Evolutionary conservation across 2,113 vertebrate species (phyloP).

Genomic region (Etia nguti): DNA sequence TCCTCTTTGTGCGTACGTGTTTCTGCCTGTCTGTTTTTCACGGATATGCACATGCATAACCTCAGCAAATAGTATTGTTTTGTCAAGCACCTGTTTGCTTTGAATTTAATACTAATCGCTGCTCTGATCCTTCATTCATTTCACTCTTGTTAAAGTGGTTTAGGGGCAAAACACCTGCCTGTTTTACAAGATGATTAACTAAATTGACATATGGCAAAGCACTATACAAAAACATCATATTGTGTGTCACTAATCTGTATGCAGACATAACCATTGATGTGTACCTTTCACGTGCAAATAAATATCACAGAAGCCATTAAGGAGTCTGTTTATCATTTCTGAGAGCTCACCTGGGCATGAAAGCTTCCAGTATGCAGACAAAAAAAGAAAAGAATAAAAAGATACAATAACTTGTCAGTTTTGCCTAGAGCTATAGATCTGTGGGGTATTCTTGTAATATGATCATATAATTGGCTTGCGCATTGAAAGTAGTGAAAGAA

Average conservation of each 20-base stretch:
- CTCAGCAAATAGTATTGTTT: conserved; percentile 37
- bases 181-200: conserved; percentile 30
- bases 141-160: conserved; percentile 18
- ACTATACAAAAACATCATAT: conserved; percentile 30
- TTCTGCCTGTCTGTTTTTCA: not conserved
- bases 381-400: conserved; percentile 4
- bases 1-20: not conserved
- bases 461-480: conserved; percentile 1
- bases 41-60: not conserved
- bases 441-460: conserved; percentile 12
- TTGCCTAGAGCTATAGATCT: conserved; percentile 6
- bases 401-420: conserved; percentile 33
- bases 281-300: conserved; percentile 42
- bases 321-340: conserved; percentile 37
- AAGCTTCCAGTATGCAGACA: not conserved
- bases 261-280: conserved; percentile 42
- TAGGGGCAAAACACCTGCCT: conserved; percentile 52
- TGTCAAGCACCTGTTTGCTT: not conserved
- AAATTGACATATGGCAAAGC: conserved; percentile 28
- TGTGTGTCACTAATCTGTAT: conserved; percentile 48
- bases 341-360: conserved; percentile 42
- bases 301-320: conserved; percentile 50
- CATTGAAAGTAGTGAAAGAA: conserved; percentile 32
- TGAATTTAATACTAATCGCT: conserved; percentile 14
- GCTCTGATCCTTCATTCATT: conserved; percentile 15